Evolutionary conservation across 2,797 vertebrate species (phyloP), one percentile per base, ranked within the genome.

Genomic region (Galagoides demidoff): DNA sequence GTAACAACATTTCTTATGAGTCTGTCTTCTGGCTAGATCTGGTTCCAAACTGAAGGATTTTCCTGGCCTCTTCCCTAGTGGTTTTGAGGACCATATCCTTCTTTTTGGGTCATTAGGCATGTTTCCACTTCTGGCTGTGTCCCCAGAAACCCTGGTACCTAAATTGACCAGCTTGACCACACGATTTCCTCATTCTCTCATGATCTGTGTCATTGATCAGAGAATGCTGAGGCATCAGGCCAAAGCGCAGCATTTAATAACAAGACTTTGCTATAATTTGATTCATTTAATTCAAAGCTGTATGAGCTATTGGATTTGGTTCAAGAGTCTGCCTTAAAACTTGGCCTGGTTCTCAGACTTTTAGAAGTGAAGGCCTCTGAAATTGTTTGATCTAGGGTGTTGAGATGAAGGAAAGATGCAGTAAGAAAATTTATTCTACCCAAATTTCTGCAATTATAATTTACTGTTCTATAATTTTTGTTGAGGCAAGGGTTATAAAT

Each of bases 201-300:
- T 43, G 55, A 61, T 77, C 22, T 16, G 1, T 77, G 5, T 81
- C 34, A 27, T 23, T 66, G 66, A 84, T 9, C 64, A 89, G 85
- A 96, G 63, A 64, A 45, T 5, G 13, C 27, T 68, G 59, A 29
- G 76, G 49, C 85, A 95, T 55, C 49, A 76, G 66, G 39, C 81
- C 85, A 87, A 77, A 85, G 84, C 34, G 57, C 7, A 73, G 10
- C 25, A 45, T 86, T 85, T 92, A 95, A 93, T 95, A 81, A 92
- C 17, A 77, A 76, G 45, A 4, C 31, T 77, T 86, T 89, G 37
- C 34, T 84, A 13, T 86, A 89, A 92, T 92, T 93, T 73, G 57
- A 63, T 76, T 92, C 29, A 77, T 73, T 93, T 95, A 93, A 94
- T 93, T 93, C 81, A 89, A 73, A 89, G 71, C 55, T 85, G 17